These are phyloP conservation scores for Drosophila atroscutellata DNA, from an alignment of 2,888 invertebrate genomes.

Conservation along the genomic window DNA sequence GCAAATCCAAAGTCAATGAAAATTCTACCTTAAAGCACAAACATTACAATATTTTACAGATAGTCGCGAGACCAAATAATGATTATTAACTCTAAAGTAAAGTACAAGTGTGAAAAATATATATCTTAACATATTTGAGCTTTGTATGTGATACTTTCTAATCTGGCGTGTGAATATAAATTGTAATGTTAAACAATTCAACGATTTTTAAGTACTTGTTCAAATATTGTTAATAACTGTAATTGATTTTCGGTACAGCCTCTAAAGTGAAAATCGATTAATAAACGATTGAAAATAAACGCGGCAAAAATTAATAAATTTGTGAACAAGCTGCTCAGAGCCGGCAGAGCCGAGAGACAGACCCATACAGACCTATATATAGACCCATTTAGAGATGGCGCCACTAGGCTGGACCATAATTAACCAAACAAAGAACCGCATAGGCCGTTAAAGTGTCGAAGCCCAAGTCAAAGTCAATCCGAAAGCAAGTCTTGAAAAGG, in stretches of 20 bases:
- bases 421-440: conserved; percentile 73
- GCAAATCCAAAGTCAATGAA: not conserved
- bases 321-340: conserved; percentile 37
- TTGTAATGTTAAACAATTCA: conserved; percentile 26
- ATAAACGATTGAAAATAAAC: conserved; percentile 59
- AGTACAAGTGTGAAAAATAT: not conserved
- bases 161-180: conserved; percentile 34
- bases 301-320: conserved; percentile 65
- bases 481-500: conserved; percentile 40
- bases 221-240: conserved; percentile 56
- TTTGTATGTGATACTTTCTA: conserved; percentile 24
- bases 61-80: not conserved
- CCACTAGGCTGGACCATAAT: conserved; percentile 69
- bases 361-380: not conserved
- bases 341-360: conserved; percentile 4
- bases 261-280: conserved; percentile 70
- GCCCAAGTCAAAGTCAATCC: conserved; percentile 40
- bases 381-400: conserved; percentile 41
- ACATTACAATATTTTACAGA: not conserved
- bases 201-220: conserved; percentile 27
- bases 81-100: not conserved
- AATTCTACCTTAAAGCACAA: not conserved
- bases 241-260: conserved; percentile 63
- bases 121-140: not conserved
- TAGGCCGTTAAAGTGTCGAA: conserved; percentile 75